Evolutionary conservation across 2,113 vertebrate genomes (phyloP), one percentile per base, ranked within the genome.

Genomic region (Xenotilapia caudafasciata): DNA sequence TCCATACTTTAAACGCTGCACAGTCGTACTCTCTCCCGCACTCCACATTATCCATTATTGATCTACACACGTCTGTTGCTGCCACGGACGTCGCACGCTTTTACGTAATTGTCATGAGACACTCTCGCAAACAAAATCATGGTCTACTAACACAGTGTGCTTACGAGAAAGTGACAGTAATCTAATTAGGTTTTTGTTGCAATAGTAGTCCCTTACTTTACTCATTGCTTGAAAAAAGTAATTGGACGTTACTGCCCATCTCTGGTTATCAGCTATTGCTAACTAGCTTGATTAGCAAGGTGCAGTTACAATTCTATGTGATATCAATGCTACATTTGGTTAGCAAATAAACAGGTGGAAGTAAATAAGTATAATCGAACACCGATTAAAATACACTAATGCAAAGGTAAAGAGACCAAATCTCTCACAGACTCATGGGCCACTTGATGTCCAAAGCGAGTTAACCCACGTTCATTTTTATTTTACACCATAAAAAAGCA

Each of bases 131-230:
- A 2, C 56, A 60, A 60, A 60, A 60, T 31, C 2, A 17, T 10
- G 56, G 56, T 60, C 8, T 60, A 60, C 26, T 60, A 60, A 2
- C 8, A 17, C 56, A 60, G 28, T 31, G 28, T 31, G 2, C 14
- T 60, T 60, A 31, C 0, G 2, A 4, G 28, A 4, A 19, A 33
- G 56, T 19, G 28, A 60, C 56, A 60, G 14, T 60, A 60, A 60
- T 60, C 2, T 17, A 17, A 33, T 60, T 60, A 0, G 0, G 0
- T 0, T 17, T 60, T 31, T 17, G 6, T 60, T 31, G 5, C 56
- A 60, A 17, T 60, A 60, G 56, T 60, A 31, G 8, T 60, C 8
- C 56, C 56, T 31, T 60, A 60, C 8, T 60, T 33, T 31, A 33
- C 15, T 33, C 56, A 17, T 19, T 6, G 15, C 56, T 60, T 60